phyloP scores from a whole-genome alignment of 2,797 vertebrate genomes.

The Uromys caudimaculatus region DNA sequence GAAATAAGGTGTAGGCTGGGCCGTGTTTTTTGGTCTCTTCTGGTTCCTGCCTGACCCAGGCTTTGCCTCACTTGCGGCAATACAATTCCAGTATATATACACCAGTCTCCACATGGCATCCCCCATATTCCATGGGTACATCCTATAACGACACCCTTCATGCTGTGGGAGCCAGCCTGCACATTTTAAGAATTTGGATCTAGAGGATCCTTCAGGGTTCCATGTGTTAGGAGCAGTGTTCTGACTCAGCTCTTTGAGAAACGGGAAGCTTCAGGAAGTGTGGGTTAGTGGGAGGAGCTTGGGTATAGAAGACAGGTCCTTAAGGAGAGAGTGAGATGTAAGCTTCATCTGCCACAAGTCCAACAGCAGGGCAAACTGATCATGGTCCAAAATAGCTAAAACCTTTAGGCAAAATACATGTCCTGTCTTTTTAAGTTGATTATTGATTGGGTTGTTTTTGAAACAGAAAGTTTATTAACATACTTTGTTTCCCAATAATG shows the following conservation, averaged over 20 bases:
- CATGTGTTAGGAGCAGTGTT: no score
- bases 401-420: not conserved
- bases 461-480: not conserved
- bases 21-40: not conserved
- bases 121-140: not conserved
- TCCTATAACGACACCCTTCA: not conserved
- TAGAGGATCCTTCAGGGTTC: not conserved
- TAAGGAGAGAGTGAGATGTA: no score
- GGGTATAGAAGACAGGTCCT: not conserved
- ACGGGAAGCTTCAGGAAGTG: not conserved
- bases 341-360: no score
- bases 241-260: not conserved
- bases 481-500: not conserved
- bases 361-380: not conserved
- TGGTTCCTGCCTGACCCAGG: not conserved
- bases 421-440: not conserved
- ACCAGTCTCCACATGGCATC: not conserved
- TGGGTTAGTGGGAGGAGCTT: not conserved
- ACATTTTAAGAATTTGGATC: not conserved
- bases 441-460: not conserved
- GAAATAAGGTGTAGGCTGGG: not conserved
- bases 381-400: not conserved
- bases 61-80: not conserved
- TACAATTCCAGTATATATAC: not conserved
- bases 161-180: not conserved